Base-by-base conservation (phyloP, 1,140 invertebrate genomes). In the Drosophila pseudoananassae region DNA sequence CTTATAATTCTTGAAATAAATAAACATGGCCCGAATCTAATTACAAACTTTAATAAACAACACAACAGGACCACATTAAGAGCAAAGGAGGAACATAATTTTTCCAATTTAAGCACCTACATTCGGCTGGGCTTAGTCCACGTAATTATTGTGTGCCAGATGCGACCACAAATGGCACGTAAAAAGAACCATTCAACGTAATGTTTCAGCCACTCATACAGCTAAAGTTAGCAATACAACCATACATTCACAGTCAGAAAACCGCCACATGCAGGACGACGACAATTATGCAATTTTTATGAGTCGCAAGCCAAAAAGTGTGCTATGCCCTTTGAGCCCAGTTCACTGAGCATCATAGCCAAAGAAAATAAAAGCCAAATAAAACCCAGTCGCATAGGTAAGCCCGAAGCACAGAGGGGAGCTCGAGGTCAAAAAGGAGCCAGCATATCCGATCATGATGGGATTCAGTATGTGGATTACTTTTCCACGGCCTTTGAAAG, bases 241-340 rank as follows among this genome's bases (percentile, higher is more conserved):
- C 3, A 12, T 7, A 15, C 40, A 38, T 46, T 23, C 38, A 54
- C 43, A 54, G 8, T 40, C 38, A 54, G 5, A 43, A 14, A n/a
- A 40, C 33, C 31, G 23, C 65, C 63, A 63, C 55, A 84, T 56
- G 38, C 57, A 69, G 54, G 60, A 60, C 63, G 82, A 81, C 73
- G 82, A 81, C 74, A 85, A 81, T 78, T 85, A 81, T 85, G 82
- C 82, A 85, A 85, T 87, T 81, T 81, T 77, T 87, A 85, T 87
- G 74, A 87, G 68, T 43, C 74, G 47, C 60, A 78, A 45, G 68
- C 53, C 66, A 87, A 73, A 85, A 77, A 77, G 63, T 77, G 61
- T 74, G 78, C 64, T 54, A 49, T 70, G 73, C 60, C 63, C 82
- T 87, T 87, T 78, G 69, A 81, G 64, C 40, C 58, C 20, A 46